Base-by-base conservation (phyloP, 2,797 vertebrate genomes). In the Mormyrus proboscirostris region DNA sequence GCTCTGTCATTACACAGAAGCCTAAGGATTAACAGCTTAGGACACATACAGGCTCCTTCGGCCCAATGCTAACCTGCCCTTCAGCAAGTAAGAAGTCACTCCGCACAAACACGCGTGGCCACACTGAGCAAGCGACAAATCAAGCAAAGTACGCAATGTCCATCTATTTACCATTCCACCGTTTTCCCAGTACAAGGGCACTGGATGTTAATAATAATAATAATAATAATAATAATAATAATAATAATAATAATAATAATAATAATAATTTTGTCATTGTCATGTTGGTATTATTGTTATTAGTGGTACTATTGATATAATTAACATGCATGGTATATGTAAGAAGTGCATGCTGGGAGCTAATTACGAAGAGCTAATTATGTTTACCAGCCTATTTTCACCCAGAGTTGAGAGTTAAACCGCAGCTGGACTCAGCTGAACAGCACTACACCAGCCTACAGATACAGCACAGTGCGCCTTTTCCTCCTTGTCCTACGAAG, bases 21-120 rank as follows among this genome's bases (percentile, higher is more conserved):
- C 91, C 90, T 89, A 89, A 22, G 82, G 94, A 96, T 96, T 95
- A 95, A 89, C 92, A 91, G 90, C 92, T 90, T 94, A 93, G 92
- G 93, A 88, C 90, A 90, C 90, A 91, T 90, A 90, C 91, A 92
- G 92, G 89, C 88, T 53, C 53, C 10, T 47, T 49, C 55, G 16
- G 16, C 4, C 9, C 62, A 38, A 76, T 79, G 38, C 53, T 79
- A 44, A 89, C 41, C 90, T 89, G 55, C 29, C 65, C 76, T 86
- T 57, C 87, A 38, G 16, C 47, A 38, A 76, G 29, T 25, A 59
- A 1, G 41, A 29, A 86, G 44, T 41, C 57, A 69, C 57, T 33
- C 62, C 88, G 25, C 79, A 33, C 50, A 59, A 14, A 65, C 88
- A 38, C 16, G 29, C 85, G n/a, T 25, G 16, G 25, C 25, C 22